phyloP scores from a whole-genome alignment of 2,888 invertebrate genomes.

The Erannis defoliaria region DNA sequence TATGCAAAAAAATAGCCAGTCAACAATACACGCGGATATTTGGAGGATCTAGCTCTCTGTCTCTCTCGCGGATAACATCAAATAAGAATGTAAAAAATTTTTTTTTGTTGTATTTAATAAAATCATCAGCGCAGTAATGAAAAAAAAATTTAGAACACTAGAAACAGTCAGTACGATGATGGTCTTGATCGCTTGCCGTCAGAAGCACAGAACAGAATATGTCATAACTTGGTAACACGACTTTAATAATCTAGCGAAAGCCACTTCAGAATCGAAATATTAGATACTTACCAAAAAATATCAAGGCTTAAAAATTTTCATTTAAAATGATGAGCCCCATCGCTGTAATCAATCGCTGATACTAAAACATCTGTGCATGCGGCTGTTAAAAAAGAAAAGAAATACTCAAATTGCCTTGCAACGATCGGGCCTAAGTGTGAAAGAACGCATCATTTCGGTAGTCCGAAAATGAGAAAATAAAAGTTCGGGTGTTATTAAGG shows the following conservation, averaged over 20 bases:
- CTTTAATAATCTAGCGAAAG: not conserved
- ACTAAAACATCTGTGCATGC: conserved; percentile 4
- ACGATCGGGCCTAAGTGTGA: conserved; percentile 68
- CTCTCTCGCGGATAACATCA: too few species aligned
- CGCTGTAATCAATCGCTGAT: conserved; percentile 16
- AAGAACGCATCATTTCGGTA: conserved; percentile 70
- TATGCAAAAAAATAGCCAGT: too few species aligned
- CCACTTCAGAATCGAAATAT: not conserved
- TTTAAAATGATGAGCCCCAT: conserved; percentile 10
- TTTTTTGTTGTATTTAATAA: too few species aligned
- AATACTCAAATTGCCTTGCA: conserved; percentile 67
- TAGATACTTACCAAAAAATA: not conserved
- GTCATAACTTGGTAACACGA: too few species aligned
- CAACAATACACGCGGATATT: too few species aligned
- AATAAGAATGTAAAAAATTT: too few species aligned
- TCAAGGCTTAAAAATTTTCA: not conserved
- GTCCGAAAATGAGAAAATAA: conserved; percentile 64
- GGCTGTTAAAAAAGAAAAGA: conserved; percentile 41
- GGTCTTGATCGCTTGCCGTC: too few species aligned
- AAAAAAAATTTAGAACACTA: too few species aligned
- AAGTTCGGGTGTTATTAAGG: conserved; percentile 58
- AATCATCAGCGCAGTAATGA: too few species aligned
- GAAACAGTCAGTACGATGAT: too few species aligned
- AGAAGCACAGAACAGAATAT: too few species aligned
- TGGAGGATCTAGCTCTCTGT: too few species aligned